Conservation (phyloP, 2,888 invertebrate species). For the Synanthedon andrenaeformis region DNA sequence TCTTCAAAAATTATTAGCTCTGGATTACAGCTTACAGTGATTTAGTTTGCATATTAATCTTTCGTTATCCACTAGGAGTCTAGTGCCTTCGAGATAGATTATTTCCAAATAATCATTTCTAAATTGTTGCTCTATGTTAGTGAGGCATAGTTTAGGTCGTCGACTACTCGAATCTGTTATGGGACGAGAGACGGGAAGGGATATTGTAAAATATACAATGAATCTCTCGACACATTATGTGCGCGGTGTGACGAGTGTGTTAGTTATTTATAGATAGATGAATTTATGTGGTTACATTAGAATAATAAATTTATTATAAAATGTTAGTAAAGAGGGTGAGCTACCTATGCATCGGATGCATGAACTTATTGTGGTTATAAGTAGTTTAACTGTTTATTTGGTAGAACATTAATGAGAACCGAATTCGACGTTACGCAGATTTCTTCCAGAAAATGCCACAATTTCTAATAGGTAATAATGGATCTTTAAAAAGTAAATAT, state of each 20-base stretch:
- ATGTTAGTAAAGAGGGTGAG: slow-evolving; percentile 23
- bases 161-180: background rate
- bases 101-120: slow-evolving; percentile 15
- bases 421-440: slow-evolving; percentile 50
- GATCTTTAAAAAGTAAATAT: slow-evolving; percentile 8
- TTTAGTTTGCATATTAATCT: background rate
- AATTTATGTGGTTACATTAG: slow-evolving; percentile 53
- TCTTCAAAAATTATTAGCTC: no score
- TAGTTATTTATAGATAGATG: slow-evolving; percentile 25
- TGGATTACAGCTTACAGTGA: background rate
- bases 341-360: slow-evolving; percentile 51
- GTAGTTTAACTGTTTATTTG: slow-evolving; percentile 17
- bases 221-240: background rate
- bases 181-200: no score
- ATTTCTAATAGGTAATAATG: slow-evolving; percentile 34
- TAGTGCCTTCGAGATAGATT: slow-evolving; percentile 52
- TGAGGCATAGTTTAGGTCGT: slow-evolving; percentile 27
- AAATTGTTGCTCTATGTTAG: slow-evolving; percentile 55
- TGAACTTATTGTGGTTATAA: slow-evolving; percentile 24
- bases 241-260: background rate
- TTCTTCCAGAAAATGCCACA: slow-evolving; percentile 64
- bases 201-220: background rate
- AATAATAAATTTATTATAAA: slow-evolving; percentile 33
- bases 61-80: slow-evolving; percentile 44
- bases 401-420: slow-evolving; percentile 33